Percentiles rank a stretch among this genome's conserved stretches.
phyloP scores from a whole-genome alignment of 2,797 vertebrate genomes.

The Basileuterus tristriatus region DNA sequence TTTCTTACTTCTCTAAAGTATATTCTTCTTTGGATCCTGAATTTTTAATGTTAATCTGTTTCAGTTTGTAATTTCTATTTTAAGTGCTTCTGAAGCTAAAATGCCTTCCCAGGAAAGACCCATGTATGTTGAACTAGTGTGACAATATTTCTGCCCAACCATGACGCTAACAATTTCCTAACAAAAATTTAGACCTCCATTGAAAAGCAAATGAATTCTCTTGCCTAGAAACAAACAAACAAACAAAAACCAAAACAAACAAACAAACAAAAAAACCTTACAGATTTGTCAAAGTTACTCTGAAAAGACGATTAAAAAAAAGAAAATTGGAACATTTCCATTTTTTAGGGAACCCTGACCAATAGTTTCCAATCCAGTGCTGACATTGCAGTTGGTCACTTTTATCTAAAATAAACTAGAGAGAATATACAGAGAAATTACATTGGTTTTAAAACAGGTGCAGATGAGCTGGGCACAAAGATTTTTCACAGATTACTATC shows the following conservation, averaged over 20 bases:
- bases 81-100: not conserved
- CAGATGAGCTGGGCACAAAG: not conserved
- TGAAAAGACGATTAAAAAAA: not conserved
- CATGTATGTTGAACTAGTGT: not conserved
- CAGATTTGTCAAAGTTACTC: not conserved
- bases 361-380: not conserved
- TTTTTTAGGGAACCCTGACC: not conserved
- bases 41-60: not conserved
- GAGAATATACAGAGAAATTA: not conserved
- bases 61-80: not conserved
- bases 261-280: accelerated
- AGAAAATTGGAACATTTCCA: not conserved
- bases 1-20: not conserved
- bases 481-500: not conserved
- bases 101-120: not conserved
- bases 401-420: not conserved
- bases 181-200: not conserved
- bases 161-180: not conserved
- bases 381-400: not conserved
- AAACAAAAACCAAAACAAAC: not conserved
- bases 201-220: not conserved
- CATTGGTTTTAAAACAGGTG: not conserved
- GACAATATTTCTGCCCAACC: not conserved
- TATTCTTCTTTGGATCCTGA: not conserved
- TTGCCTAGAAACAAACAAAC: not conserved